Conservation (phyloP, 2,888 invertebrate species). For the Drosophila monieri region DNA sequence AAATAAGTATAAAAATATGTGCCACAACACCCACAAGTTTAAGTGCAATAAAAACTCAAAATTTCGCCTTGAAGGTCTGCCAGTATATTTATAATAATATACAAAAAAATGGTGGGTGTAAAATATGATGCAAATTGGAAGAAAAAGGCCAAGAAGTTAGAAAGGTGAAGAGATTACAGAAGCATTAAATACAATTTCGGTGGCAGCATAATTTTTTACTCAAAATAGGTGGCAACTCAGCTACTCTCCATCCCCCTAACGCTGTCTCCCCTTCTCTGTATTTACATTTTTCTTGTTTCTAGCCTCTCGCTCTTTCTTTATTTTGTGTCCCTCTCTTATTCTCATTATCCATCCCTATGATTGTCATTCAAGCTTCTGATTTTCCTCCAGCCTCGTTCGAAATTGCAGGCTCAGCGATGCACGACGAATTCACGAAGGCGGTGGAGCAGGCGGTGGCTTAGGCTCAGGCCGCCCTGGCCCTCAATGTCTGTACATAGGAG, state of each 20-base stretch:
- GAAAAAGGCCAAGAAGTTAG: not conserved
- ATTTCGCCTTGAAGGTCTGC: not conserved
- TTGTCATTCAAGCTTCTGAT: constrained; percentile 34
- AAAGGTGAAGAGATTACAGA: not conserved
- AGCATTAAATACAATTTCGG: not conserved
- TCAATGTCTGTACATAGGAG: not conserved
- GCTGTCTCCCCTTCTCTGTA: not conserved
- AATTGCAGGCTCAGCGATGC: constrained; percentile 46
- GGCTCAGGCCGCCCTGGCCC: constrained; percentile 13
- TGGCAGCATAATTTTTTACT: not conserved
- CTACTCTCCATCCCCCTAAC: not conserved
- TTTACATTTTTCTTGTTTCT: not conserved
- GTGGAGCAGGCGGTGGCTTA: not conserved
- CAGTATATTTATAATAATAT: not conserved
- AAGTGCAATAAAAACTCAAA: not conserved
- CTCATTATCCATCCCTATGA: constrained; percentile 33
- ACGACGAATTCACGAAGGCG: constrained; percentile 45
- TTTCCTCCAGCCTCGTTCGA: constrained; percentile 34
- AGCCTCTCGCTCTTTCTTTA: not conserved
- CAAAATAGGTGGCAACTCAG: not conserved
- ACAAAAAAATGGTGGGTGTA: not conserved
- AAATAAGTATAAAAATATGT: too few relatives aligned
- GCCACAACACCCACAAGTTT: too few relatives aligned
- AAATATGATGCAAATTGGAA: not conserved
- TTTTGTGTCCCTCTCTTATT: not conserved